Base-by-base conservation (phyloP, 2,113 vertebrate genomes). In the Sciurus niger region DNA sequence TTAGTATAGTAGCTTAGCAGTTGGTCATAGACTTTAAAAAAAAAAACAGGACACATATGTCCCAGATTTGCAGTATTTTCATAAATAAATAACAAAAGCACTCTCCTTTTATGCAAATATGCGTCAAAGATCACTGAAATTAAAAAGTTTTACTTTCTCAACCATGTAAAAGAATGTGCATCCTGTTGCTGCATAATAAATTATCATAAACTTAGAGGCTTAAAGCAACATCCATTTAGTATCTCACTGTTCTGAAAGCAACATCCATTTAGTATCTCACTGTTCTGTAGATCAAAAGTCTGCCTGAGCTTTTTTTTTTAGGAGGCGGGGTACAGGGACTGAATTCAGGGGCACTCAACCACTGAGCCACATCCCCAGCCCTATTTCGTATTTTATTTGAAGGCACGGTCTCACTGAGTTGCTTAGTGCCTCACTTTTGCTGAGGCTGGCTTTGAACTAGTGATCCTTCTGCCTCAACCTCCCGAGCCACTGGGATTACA, bases 41-140 rank as follows among this genome's bases (percentile, higher is more conserved):
- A 40, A 28, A 43, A 96, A 92, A 85, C 34, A 76, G 32, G 48
- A 55, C 8, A 72, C 37, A 73, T 24, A 51, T 92, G 85, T 98
- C 63, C 97, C 76, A 40, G 34, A 70, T 82, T 82, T 95, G 18
- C 20, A 63, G n/a, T 67, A 80, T 85, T 96, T 96, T 92, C 8
- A 14, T 88, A 46, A 82, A 79, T 60, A 84, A 92, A 77, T 74
- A 89, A 70, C 16, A 65, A 90, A 70, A 83, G 65, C 22, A 30
- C 76, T 73, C 37, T 88, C 78, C 40, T 87, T 92, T 95, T 89
- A 72, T 92, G 34, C 11, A 79, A 78, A 95, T 63, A 0, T 55
- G 16, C 85, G 79, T 55, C n/a, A 79, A 96, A 72, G 63, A 84
- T 43, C 51, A 87, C n/a, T 84, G 63, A 84, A 80, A 74, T 4